Conservation (phyloP, 2,797 vertebrate genomes). For the Karalla daura region DNA sequence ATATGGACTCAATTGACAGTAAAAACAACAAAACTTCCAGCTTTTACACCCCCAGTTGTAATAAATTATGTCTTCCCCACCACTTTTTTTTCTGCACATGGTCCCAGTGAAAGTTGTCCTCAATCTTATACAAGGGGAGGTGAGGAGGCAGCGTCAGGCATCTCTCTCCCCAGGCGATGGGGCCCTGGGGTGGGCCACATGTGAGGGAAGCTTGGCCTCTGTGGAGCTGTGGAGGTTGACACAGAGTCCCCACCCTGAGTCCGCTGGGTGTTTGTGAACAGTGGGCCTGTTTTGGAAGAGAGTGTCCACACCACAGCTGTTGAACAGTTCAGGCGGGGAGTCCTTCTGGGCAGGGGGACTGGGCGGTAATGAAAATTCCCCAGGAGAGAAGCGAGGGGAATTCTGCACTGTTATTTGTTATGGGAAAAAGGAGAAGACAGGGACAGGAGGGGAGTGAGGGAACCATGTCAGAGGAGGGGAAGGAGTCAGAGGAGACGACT, state of each 20-base stretch:
- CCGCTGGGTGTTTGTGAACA: conserved; percentile 78
- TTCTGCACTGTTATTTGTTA: conserved; percentile 85
- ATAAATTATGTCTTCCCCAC: conserved; percentile 2
- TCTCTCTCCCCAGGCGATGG: conserved; percentile 52
- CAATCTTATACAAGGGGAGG: conserved; percentile 32
- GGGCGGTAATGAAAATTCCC: conserved; percentile 84
- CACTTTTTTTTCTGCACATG: not conserved
- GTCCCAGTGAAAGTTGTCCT: conserved; percentile 44
- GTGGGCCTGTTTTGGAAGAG: conserved; percentile 79
- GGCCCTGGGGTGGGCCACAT: conserved; percentile 57
- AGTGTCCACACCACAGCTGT: conserved; percentile 82
- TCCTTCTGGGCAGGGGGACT: conserved; percentile 80
- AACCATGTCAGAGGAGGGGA: conserved; percentile 64
- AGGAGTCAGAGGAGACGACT: conserved; percentile 53
- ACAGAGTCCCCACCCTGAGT: conserved; percentile 74
- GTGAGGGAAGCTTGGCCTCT: conserved; percentile 52
- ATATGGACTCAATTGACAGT: not conserved
- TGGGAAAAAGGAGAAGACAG: conserved; percentile 83
- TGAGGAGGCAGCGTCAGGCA: conserved; percentile 41
- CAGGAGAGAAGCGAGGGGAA: conserved; percentile 81
- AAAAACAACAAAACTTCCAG: conserved; percentile 14
- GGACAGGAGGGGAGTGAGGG: conserved; percentile 73
- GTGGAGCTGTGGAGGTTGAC: conserved; percentile 72
- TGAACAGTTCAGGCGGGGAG: conserved; percentile 81
- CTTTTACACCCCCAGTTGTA: not conserved